Base-by-base conservation (phyloP, 2,113 vertebrate genomes). In the Phyllostomus hastatus region DNA sequence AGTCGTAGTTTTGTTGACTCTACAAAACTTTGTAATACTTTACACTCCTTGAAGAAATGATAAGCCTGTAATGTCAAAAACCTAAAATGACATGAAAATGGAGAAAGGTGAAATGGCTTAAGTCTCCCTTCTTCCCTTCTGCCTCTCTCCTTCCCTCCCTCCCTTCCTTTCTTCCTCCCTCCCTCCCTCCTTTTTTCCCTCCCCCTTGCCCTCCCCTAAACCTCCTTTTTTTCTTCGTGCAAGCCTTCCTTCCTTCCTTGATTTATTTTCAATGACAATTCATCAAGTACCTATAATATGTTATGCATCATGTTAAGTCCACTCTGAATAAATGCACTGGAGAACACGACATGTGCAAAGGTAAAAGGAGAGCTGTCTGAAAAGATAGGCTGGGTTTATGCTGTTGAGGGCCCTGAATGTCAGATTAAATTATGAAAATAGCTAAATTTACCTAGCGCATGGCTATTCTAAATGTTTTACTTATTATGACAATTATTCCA, bases 1-100 rank as follows among this genome's bases (percentile, higher is more conserved):
- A 57, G 14, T 24, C 17, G 89, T 91, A n/a, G 35, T 82, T 90
- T 93, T 94, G 66, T 35, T 95, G 61, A 95, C 61, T 59, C 28
- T 69, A 61, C 31, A 41, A 78, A 96, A 89, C n/a, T 76, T 95
- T 70, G 84, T 66, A 88, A 64, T 43, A 69, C 41, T 48, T 61
- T n/a, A 46, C 14, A 75, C 17, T 66, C 31, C 9, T 69, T 26
- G 35, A 94, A 43, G 83, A 86, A 94, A 90, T 4, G 16, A 84
- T 79, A 91, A 73, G 8, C 14, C 5, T 61, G 0, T 52, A 57
- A 50, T 28, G 14, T 11, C 54, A n/a, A 78, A 52, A 52, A 10
- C 31, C 19, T 78, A 5, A 22, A 78, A 78, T 52, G 17, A 20
- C 16, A 35, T 81, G 20, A 80, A 67, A 80, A 46, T 72, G 16